Evolutionary conservation across 2,113 vertebrate genomes (phyloP).

Genomic region (Picathartes gymnocephalus): DNA sequence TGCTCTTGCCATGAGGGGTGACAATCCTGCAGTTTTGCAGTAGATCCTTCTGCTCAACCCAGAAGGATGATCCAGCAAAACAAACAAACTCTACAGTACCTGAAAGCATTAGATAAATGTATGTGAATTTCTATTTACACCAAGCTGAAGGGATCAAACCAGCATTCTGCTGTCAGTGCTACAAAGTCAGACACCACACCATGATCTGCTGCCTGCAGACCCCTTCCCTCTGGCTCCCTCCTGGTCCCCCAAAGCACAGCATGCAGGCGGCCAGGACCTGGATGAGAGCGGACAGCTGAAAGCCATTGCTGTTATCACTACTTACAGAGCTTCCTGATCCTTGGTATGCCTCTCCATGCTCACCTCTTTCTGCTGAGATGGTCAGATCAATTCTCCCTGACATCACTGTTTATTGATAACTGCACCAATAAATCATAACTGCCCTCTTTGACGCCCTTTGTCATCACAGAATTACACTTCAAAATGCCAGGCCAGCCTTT

Average conservation of each 20-base stretch:
- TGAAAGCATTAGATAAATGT: not conserved
- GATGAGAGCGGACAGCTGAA: not conserved
- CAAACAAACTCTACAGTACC: not conserved
- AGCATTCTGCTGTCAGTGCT: not conserved
- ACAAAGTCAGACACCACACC: not conserved
- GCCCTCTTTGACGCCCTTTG: not conserved
- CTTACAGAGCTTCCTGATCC: not conserved
- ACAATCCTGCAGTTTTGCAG: not conserved
- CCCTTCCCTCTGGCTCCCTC: not conserved
- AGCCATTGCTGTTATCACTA: not conserved
- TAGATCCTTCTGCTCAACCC: not conserved
- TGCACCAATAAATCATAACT: constrained; percentile 30
- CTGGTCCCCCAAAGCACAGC: not conserved
- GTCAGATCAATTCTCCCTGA: constrained; percentile 16
- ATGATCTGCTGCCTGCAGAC: not conserved
- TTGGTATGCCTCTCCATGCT: not conserved
- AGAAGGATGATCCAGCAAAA: not conserved
- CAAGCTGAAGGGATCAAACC: not conserved
- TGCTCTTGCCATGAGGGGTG: not conserved
- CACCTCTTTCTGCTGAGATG: not conserved
- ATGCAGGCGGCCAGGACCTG: not conserved
- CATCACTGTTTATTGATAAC: constrained; percentile 36
- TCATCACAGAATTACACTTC: constrained; percentile 2
- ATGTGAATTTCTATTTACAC: not conserved
- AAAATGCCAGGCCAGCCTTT: constrained; percentile 1